A percentile compares a stretch with the other conserved stretches of the same genome.
Conservation (phyloP, 1,140 invertebrate genomes). For the Zaprionus africanus region DNA sequence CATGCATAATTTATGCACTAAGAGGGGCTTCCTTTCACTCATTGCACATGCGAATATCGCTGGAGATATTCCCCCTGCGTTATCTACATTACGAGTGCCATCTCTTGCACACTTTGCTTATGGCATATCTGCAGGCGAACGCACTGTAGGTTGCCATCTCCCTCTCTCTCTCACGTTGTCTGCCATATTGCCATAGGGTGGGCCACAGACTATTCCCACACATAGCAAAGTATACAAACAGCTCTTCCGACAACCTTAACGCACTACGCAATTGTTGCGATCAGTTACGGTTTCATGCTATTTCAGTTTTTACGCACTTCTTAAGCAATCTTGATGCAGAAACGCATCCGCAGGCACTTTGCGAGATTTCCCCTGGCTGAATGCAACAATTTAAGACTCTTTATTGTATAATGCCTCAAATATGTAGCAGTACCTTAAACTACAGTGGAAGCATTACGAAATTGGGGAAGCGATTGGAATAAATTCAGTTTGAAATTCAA, state of each 20-base stretch:
- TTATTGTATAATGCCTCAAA: conserved; percentile 3
- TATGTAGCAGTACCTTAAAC: not conserved
- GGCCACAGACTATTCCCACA: conserved; percentile 28
- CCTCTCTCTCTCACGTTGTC: not conserved
- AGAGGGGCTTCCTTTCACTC: not conserved
- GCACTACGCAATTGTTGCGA: conserved; percentile 56
- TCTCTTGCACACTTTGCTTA: conserved; percentile 44
- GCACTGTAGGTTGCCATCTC: conserved; percentile 56
- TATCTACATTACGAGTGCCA: conserved; percentile 39
- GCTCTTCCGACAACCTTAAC: conserved; percentile 32
- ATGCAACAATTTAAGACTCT: conserved; percentile 4
- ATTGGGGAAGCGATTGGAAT: not conserved
- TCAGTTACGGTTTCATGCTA: conserved; percentile 71
- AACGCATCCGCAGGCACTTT: conserved; percentile 69
- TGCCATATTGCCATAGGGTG: conserved; percentile 46
- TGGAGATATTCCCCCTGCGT: conserved; percentile 5
- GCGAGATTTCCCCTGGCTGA: not conserved
- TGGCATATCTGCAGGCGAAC: conserved; percentile 48
- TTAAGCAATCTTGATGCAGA: conserved; percentile 75
- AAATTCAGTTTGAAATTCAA: not conserved
- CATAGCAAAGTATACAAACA: conserved; percentile 9
- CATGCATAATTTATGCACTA: not conserved
- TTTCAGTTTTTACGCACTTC: conserved; percentile 75
- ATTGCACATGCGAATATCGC: not conserved
- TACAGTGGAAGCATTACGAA: not conserved